Evolutionary conservation across 2,888 invertebrate species (phyloP).

Genomic region (Ophonus ardosiacus): DNA sequence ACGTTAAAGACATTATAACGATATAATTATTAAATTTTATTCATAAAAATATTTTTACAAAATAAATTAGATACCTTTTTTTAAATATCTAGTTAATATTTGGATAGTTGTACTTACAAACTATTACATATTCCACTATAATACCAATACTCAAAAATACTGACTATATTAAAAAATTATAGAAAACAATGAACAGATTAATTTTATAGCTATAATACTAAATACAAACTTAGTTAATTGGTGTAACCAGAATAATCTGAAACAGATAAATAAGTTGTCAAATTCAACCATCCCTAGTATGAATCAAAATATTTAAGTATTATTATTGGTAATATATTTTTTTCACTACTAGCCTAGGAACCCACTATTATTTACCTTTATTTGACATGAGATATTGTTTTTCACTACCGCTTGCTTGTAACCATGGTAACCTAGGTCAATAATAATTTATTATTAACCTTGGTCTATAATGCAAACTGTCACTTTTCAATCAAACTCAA

Average conservation of each 20-base stretch:
- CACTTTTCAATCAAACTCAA: too few species aligned
- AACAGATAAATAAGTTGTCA: constrained; percentile 10
- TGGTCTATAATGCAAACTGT: too few species aligned
- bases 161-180: constrained; percentile 29
- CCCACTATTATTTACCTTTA: too few species aligned
- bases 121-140: constrained; percentile 19
- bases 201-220: constrained; percentile 60
- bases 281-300: not conserved
- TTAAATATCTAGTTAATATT: constrained; percentile 10
- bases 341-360: too few species aligned
- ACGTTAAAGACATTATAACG: too few species aligned
- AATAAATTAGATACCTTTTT: constrained; percentile 27
- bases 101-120: not conserved
- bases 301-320: not conserved
- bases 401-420: too few species aligned
- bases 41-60: constrained; percentile 23
- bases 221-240: constrained; percentile 65
- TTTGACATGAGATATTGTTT: too few species aligned
- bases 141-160: constrained; percentile 24
- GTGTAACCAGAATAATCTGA: constrained; percentile 67
- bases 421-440: too few species aligned
- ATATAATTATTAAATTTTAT: constrained; percentile 12
- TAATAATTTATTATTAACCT: too few species aligned
- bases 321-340: too few species aligned
- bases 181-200: constrained; percentile 62